Evolutionary conservation across 1,140 invertebrate species (phyloP).

Genomic region (Plutomurus gul): DNA sequence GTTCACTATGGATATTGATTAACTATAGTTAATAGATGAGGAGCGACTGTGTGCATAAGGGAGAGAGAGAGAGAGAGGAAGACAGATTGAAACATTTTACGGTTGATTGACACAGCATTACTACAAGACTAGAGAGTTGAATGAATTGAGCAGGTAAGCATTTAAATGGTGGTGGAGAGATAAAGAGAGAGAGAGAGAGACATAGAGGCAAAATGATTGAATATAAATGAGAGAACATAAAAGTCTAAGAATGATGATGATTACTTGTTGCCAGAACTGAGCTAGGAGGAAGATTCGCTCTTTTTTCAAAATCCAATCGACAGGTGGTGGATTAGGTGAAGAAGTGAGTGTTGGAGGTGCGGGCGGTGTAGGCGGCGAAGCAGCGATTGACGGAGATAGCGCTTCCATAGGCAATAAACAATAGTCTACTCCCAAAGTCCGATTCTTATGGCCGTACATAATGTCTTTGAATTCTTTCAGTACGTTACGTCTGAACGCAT

Average conservation of each 20-base stretch:
- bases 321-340: constrained; percentile 60
- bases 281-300: constrained; percentile 87
- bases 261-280: constrained; percentile 93
- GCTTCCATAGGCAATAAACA: constrained; percentile 51
- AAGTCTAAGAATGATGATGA: constrained; percentile 22
- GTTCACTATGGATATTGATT: not conserved
- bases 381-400: constrained; percentile 47
- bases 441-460: constrained; percentile 53
- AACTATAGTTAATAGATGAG: no score
- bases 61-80: no score
- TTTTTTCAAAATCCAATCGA: constrained; percentile 94
- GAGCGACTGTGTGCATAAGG: no score
- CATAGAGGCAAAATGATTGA: not conserved
- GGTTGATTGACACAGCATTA: not conserved
- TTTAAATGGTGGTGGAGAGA: not conserved
- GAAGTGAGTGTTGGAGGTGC: constrained; percentile 44
- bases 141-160: no score
- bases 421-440: constrained; percentile 48
- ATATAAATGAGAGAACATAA: constrained; percentile 6
- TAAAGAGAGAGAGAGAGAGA: not conserved
- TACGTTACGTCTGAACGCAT: not conserved
- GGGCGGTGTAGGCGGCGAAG: constrained; percentile 50
- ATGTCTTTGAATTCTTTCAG: not conserved
- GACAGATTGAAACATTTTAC: not conserved
- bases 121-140: not conserved